Percentiles rank a stretch among this genome's conserved stretches.
phyloP scores from a whole-genome alignment of 2,888 invertebrate species.

The Acanthosepion lycidas region DNA sequence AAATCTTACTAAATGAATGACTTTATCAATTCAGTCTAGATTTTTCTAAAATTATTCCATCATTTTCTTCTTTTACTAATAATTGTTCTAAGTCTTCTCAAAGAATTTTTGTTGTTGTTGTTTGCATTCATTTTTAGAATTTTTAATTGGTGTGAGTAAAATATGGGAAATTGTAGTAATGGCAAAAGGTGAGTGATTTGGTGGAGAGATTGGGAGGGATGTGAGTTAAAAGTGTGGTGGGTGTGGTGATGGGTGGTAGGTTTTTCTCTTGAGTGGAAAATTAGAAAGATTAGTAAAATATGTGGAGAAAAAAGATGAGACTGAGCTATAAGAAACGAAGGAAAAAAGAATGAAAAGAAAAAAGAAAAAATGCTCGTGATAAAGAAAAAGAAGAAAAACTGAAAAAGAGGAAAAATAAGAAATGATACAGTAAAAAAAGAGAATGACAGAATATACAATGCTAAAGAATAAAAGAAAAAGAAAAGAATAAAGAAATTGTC shows the following conservation, averaged over 20 bases:
- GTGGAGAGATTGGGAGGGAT: not conserved
- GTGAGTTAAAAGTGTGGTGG: too few species aligned
- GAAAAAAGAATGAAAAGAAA: not conserved
- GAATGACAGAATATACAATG: too few species aligned
- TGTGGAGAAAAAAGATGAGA: not conserved
- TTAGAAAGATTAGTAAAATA: too few species aligned
- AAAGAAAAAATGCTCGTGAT: too few species aligned
- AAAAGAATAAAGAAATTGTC: too few species aligned
- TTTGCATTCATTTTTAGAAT: not conserved
- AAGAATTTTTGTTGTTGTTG: not conserved
- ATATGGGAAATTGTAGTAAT: too few species aligned
- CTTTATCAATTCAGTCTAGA: not conserved
- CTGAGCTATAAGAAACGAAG: not conserved
- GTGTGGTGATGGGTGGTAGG: too few species aligned
- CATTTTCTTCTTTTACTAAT: not conserved
- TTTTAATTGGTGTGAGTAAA: not conserved
- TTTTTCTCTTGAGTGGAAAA: too few species aligned
- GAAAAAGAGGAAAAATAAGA: not conserved
- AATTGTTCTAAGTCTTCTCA: not conserved
- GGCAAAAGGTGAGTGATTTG: too few species aligned
- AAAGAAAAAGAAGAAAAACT: not conserved
- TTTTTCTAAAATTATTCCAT: slow-evolving; percentile 24
- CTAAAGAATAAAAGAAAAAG: too few species aligned
- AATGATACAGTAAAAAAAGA: not conserved
- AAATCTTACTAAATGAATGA: not conserved